These are phyloP conservation scores for Euplagia quadripunctaria DNA, from an alignment of 2,888 invertebrate species.

Conservation along the genomic window DNA sequence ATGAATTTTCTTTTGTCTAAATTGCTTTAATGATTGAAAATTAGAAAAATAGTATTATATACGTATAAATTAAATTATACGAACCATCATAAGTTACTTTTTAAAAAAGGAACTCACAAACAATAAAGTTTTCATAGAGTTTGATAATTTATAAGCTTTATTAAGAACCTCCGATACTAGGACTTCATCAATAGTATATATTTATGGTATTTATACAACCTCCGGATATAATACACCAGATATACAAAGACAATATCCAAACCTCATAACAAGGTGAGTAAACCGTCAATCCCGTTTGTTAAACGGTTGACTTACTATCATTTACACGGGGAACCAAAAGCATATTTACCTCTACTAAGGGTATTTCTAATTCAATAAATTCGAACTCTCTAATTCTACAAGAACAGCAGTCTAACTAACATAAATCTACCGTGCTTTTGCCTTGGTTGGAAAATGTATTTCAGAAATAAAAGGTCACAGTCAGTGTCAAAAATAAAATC, in stretches of 20 bases:
- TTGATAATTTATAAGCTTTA: not conserved
- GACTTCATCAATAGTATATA: not conserved
- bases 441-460: too few relatives aligned
- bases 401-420: not conserved
- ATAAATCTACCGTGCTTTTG: not conserved
- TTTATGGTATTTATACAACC: not conserved
- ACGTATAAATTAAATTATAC: too few relatives aligned
- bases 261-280: conserved; percentile 8
- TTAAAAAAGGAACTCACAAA: too few relatives aligned
- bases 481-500: too few relatives aligned
- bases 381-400: conserved; percentile 1
- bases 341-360: conserved; percentile 1
- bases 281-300: conserved; percentile 10
- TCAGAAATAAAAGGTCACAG: too few relatives aligned
- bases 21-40: too few relatives aligned
- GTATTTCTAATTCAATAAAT: conserved; percentile 8
- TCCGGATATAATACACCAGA: conserved; percentile 3
- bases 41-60: too few relatives aligned
- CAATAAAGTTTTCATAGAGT: not conserved
- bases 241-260: conserved; percentile 1
- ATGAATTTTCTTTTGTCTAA: too few relatives aligned
- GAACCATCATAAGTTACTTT: too few relatives aligned
- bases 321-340: conserved; percentile 13
- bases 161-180: not conserved
- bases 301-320: conserved; percentile 17